Evolutionary conservation across 2,113 vertebrate species (phyloP).

Genomic region (Syngnathus scovelli): DNA sequence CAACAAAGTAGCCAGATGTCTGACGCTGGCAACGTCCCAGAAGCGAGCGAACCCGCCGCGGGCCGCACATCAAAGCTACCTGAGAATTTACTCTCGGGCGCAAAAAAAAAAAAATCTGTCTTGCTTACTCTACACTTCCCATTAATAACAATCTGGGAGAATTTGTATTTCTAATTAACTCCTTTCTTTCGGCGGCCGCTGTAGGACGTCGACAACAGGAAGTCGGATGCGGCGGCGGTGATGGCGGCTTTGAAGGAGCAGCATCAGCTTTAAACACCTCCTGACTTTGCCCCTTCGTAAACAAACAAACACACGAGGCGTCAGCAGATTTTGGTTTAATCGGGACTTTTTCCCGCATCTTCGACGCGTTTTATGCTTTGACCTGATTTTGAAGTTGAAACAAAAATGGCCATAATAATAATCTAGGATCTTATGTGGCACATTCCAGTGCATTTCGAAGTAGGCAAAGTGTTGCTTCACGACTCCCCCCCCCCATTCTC

Average conservation of each 20-base stretch:
- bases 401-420: neutral
- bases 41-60: conserved; percentile 88
- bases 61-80: conserved; percentile 99
- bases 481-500: conserved; percentile 21
- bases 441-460: conserved; percentile 56
- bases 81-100: conserved; percentile 98
- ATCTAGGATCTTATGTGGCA: conserved; percentile 17
- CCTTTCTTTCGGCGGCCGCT: conserved; percentile 86
- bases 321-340: conserved; percentile 61
- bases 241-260: conserved; percentile 57
- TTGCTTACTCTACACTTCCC: conserved; percentile 84
- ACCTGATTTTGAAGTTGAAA: conserved; percentile 4
- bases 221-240: conserved; percentile 62
- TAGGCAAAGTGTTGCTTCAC: conserved; percentile 62
- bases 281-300: conserved; percentile 55
- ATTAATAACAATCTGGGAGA: conserved; percentile 97
- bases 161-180: conserved; percentile 99
- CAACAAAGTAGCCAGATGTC: conserved; percentile 99
- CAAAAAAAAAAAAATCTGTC: conserved; percentile 78
- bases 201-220: conserved; percentile 75
- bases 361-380: conserved; percentile 36
- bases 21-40: conserved; percentile 91
- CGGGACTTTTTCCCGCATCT: conserved; percentile 33
- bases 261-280: conserved; percentile 67
- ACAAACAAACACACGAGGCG: conserved; percentile 63